These are phyloP conservation scores for Rhynchopsitta pachyrhyncha DNA, from an alignment of 2,113 vertebrate genomes.

Conservation along the genomic window DNA sequence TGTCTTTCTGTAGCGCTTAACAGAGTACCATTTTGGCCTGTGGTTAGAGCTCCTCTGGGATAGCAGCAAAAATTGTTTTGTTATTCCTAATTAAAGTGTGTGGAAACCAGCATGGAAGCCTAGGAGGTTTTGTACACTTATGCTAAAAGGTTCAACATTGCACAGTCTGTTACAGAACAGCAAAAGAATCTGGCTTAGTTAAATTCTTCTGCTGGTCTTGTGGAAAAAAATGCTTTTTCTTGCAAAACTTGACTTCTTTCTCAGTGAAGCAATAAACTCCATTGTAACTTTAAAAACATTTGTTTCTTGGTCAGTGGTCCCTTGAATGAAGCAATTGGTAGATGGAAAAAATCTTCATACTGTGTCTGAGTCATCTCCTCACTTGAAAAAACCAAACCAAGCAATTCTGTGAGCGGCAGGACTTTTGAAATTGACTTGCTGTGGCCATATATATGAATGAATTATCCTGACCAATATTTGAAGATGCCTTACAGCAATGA, in stretches of 20 bases:
- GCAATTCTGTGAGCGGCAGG: background rate
- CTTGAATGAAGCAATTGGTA: background rate
- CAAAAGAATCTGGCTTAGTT: background rate
- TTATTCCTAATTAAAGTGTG: background rate
- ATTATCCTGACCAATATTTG: background rate
- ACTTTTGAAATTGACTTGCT: background rate
- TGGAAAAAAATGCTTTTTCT: background rate
- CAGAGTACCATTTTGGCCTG: background rate
- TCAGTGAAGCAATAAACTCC: background rate
- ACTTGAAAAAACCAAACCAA: background rate
- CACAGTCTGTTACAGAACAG: fast-evolving
- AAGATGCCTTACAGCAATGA: background rate
- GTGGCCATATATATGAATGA: background rate
- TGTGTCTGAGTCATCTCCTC: background rate
- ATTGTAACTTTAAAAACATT: background rate
- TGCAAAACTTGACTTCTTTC: background rate
- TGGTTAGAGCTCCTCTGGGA: background rate
- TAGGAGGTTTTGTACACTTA: background rate
- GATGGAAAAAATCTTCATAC: background rate
- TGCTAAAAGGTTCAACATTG: fast-evolving
- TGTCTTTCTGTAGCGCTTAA: background rate
- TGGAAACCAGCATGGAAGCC: background rate
- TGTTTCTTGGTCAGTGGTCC: background rate
- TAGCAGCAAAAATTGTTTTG: background rate
- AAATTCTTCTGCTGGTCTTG: background rate